phyloP scores from a whole-genome alignment of 2,113 vertebrate species.

The Ochotona princeps region DNA sequence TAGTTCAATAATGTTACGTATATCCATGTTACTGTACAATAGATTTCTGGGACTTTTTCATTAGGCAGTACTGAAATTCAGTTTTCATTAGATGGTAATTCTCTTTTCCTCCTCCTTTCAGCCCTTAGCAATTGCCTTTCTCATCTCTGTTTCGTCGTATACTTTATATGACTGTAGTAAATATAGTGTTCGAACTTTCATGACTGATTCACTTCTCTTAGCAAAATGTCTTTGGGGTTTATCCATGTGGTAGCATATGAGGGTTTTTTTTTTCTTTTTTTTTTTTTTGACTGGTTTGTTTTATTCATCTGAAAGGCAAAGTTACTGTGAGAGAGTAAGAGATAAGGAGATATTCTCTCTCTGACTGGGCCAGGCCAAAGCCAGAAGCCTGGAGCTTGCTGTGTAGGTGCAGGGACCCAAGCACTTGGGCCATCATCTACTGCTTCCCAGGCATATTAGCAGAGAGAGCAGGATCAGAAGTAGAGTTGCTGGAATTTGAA shows the following conservation, averaged over 20 bases:
- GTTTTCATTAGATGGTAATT: background rate
- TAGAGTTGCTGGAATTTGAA: no score
- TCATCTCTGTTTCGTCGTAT: background rate
- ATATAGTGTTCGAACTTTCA: background rate
- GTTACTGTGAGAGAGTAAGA: no score
- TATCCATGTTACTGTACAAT: background rate
- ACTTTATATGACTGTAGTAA: background rate
- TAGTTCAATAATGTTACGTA: background rate
- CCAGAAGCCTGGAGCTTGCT: no score
- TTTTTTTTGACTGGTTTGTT: background rate
- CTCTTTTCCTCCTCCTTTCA: background rate
- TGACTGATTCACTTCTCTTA: background rate
- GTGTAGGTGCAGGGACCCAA: no score
- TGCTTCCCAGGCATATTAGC: no score
- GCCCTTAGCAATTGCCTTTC: background rate
- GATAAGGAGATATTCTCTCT: no score
- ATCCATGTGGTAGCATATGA: background rate
- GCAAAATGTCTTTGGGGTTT: background rate
- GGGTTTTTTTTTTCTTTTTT: background rate
- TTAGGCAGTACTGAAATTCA: background rate
- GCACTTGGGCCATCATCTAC: no score
- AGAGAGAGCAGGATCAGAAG: no score
- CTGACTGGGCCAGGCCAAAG: no score
- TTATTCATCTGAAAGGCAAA: no score
- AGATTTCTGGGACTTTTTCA: background rate